Conservation (phyloP, 2,888 invertebrate genomes). For the Leptinotarsa juncta region DNA sequence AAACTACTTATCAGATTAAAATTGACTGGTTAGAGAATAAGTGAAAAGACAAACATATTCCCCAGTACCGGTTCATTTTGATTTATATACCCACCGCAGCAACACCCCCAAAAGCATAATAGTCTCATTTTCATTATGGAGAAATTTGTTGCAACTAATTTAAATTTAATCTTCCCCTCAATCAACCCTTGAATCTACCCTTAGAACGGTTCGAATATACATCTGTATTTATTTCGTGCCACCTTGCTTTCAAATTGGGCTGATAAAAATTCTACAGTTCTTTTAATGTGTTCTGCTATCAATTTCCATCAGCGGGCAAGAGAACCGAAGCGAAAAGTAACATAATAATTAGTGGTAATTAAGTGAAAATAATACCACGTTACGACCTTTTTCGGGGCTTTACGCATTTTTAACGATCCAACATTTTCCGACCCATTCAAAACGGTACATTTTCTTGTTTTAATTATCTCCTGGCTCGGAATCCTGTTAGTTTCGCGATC, state of each 20-base stretch:
- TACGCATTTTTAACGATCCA: constrained; percentile 9
- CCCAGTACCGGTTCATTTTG: too few relatives aligned
- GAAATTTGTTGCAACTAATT: too few relatives aligned
- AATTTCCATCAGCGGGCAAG: neutral
- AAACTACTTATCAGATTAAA: too few relatives aligned
- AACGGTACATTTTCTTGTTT: constrained; percentile 8
- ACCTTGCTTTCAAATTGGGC: neutral
- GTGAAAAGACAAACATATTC: too few relatives aligned
- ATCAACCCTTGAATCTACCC: too few relatives aligned
- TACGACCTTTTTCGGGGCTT: constrained; percentile 11
- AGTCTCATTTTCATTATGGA: too few relatives aligned
- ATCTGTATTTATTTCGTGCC: neutral
- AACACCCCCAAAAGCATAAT: too few relatives aligned
- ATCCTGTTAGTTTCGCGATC: neutral
- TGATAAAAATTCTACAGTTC: neutral
- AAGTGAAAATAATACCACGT: constrained; percentile 2
- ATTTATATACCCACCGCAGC: too few relatives aligned
- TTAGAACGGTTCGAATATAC: neutral
- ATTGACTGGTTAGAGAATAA: too few relatives aligned
- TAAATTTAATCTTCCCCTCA: too few relatives aligned
- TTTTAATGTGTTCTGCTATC: neutral
- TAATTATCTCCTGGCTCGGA: constrained; percentile 9
- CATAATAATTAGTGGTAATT: constrained; percentile 15
- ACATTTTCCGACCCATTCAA: neutral
- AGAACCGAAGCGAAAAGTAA: constrained; percentile 9